These are phyloP conservation scores for Caenorhabditis inopinata DNA, from an alignment of 1,140 invertebrate species.

Conservation along the genomic window DNA sequence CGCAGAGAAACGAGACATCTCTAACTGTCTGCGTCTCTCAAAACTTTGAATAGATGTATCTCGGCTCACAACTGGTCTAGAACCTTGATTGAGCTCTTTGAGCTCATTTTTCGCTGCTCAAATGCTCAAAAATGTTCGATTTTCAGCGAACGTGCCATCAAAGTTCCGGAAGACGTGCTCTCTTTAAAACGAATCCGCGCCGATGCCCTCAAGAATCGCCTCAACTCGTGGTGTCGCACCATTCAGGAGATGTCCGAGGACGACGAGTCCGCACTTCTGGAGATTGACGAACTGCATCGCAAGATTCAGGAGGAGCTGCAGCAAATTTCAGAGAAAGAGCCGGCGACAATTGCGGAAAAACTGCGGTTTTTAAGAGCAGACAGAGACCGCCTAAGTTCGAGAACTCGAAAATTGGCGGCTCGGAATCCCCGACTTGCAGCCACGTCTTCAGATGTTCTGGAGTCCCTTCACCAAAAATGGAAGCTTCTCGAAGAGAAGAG, in stretches of 20 bases:
- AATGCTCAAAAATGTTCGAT: no score
- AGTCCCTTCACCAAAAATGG: constrained; percentile 22
- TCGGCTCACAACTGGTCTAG: no score
- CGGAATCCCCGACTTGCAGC: constrained; percentile 32
- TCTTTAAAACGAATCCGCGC: constrained; percentile 19
- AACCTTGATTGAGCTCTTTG: no score
- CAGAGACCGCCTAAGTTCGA: constrained; percentile 17
- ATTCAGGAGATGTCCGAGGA: constrained; percentile 37
- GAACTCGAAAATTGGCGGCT: constrained; percentile 27
- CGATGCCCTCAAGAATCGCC: constrained; percentile 37
- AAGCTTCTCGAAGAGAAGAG: constrained; percentile 40
- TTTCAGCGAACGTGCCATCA: constrained; percentile 34
- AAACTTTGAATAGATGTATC: no score
- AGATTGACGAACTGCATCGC: constrained; percentile 32
- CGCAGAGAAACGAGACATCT: no score
- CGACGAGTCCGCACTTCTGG: constrained; percentile 22
- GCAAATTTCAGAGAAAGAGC: neutral
- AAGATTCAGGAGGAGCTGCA: neutral
- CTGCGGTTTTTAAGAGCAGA: constrained; percentile 33
- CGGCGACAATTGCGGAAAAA: constrained; percentile 4
- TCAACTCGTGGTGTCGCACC: constrained; percentile 40
- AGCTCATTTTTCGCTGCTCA: no score
- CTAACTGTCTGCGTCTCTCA: no score
- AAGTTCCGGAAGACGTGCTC: constrained; percentile 32
- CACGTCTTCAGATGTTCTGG: constrained; percentile 18